A percentile compares a stretch with the other conserved stretches of the same genome.
phyloP scores from a whole-genome alignment of 2,113 vertebrate genomes.

The Gnathonemus longibarbis region DNA sequence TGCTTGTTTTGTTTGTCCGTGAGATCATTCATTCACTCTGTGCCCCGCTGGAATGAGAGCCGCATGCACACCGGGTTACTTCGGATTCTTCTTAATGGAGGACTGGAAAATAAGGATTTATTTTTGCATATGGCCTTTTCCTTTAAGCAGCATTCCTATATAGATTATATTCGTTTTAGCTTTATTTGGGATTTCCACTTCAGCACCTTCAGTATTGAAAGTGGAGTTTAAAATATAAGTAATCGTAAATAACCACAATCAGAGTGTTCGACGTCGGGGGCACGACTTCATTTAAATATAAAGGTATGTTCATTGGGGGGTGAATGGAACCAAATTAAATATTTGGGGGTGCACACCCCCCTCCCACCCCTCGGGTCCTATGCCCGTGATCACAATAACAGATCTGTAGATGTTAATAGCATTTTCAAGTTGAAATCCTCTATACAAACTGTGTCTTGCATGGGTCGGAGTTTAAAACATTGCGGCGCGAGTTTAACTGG shows the following conservation, averaged over 20 bases:
- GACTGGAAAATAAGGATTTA: neutral
- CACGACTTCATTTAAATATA: neutral
- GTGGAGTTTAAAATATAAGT: neutral
- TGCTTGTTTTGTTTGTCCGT: neutral
- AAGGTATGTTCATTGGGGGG: neutral
- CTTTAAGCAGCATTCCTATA: neutral
- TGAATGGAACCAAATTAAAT: neutral
- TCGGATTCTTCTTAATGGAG: neutral
- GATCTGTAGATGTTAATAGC: neutral
- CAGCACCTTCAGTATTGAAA: neutral
- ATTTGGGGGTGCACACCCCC: neutral
- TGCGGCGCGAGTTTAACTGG: neutral
- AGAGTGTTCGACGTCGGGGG: neutral
- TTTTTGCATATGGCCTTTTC: neutral
- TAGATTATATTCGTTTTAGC: neutral
- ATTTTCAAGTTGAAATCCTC: neutral
- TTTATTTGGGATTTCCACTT: neutral
- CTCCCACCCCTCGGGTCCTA: neutral
- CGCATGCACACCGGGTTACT: neutral
- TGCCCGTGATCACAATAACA: neutral
- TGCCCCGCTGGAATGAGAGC: neutral
- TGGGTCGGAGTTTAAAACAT: neutral
- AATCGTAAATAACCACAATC: neutral
- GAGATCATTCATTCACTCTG: neutral
- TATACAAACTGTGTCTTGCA: neutral